Base-by-base conservation (phyloP, 2,797 vertebrate species). In the Hapalemur alaotrensis region DNA sequence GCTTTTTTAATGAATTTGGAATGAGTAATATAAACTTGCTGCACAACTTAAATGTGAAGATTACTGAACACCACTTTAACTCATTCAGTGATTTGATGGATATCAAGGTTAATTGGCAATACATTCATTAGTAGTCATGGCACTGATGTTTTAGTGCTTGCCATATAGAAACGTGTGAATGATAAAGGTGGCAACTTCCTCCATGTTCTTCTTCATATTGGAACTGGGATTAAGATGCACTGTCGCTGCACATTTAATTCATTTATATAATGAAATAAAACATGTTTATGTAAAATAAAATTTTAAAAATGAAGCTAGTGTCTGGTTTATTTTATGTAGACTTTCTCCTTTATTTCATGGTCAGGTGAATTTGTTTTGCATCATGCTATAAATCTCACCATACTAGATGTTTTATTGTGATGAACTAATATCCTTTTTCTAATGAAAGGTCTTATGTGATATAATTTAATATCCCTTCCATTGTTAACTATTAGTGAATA, bases 391-490 rank as follows among this genome's bases (percentile, higher is more conserved):
- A 80, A 50, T 92, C 20, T 86, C 38, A 23, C 14, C 3, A 35
- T 65, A 50, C 57, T 43, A 81, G 59, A 63, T 94, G 69, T 90
- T 63, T 80, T 97, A 70, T 89, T 70, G 7, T 67, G 72, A 52
- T 72, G n/a, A 96, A 61, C 85, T 50, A 10, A 46, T 95, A 70
- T 50, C 97, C 4, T 69, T 92, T 95, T 97, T 78, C 69, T 96
- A 41, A 83, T 20, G 65, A 96, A 97, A 96, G 35, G 32, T 85
- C 20, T 30, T 38, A 38, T 59, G 72, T 95, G 82, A 48, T 79
- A 25, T 75, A 97, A 79, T 93, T 92, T 50, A 35, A 85, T 72
- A 83, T 88, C 50, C 38, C 70, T 95, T 67, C 82, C 25, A 90
- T 81, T 93, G 57, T 89, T 43, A 91, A 72, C 15, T 75, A 81